Evolutionary conservation across 2,113 vertebrate genomes (phyloP).

Genomic region (Callipepla californica): DNA sequence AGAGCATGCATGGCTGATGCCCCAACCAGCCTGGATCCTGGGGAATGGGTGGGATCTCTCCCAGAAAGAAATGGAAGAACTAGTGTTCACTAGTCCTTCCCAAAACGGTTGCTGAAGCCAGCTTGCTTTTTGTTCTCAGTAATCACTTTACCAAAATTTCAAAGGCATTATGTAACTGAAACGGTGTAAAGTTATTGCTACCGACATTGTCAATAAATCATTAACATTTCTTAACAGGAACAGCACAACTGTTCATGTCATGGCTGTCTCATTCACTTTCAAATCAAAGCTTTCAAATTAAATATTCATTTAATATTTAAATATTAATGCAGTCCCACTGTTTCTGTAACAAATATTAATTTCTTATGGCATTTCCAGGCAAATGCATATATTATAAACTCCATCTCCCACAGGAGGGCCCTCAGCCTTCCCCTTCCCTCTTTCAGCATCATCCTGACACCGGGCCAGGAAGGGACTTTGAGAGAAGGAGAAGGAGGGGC

Average conservation of each 20-base stretch:
- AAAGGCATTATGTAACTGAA: constrained; percentile 69
- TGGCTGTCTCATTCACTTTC: constrained; percentile 76
- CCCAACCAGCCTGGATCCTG: accelerated
- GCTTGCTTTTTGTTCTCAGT: constrained; percentile 56
- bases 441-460: not conserved
- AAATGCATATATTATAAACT: constrained; percentile 77
- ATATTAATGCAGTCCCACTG: constrained; percentile 81
- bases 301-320: constrained; percentile 84
- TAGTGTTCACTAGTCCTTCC: not conserved
- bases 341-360: constrained; percentile 85
- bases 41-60: not conserved
- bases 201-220: constrained; percentile 73
- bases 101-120: constrained; percentile 34
- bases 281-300: constrained; percentile 80
- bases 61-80: not conserved
- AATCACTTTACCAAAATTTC: constrained; percentile 65
- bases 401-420: constrained; percentile 64
- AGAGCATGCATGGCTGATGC: not conserved
- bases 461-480: not conserved
- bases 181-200: constrained; percentile 67
- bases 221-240: constrained; percentile 74
- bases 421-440: constrained; percentile 48
- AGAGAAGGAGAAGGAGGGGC: not conserved
- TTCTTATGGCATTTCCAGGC: constrained; percentile 84
- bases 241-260: constrained; percentile 69